Base-by-base conservation (phyloP, 2,113 vertebrate genomes). In the Etheostoma cragini region DNA sequence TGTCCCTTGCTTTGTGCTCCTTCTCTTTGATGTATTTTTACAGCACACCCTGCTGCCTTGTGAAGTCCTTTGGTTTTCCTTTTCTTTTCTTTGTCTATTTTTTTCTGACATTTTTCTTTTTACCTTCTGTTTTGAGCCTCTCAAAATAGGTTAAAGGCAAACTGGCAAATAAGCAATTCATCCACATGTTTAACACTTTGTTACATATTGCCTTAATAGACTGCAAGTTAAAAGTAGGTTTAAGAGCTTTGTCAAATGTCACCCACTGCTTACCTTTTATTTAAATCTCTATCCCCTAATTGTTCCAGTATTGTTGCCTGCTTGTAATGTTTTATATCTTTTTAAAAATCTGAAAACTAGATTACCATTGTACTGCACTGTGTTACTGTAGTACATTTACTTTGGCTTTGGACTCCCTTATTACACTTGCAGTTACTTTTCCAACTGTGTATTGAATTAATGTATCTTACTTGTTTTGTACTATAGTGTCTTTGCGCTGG, bases 401-500 rank as follows among this genome's bases (percentile, higher is more conserved):
- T 60, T 82, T 50, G 58, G 6, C 6, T 6, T 21, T 65, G 38
- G 8, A 38, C 35, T 38, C 35, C 7, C 35, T 35, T 35, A 38
- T 8, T 38, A 8, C 38, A 42, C 38, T 42, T 42, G 38, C 38
- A 42, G 30, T 45, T 46, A 30, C 6, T 56, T 76, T 57, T 33
- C 12, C 7, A 16, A 17, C 24, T 8, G 1, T 35, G 19, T 22
- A 19, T 21, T 54, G 3, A 74, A n/a, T 66, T 5, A 53, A 38
- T 83, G 14, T 26, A 4, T 11, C 4, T 50, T 24, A 52, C 24
- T 47, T 15, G 1, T 56, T 80, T 45, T 64, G 6, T 60, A 4
- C 57, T 62, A 26, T 92, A 99, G 98, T 99, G 88, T 99, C 98
- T 65, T 91, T 99, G 86, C 97, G 97, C 49, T 99, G 98, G 98